Evolutionary conservation across 1,140 invertebrate species (phyloP).

Genomic region (Heliconius hermathena): DNA sequence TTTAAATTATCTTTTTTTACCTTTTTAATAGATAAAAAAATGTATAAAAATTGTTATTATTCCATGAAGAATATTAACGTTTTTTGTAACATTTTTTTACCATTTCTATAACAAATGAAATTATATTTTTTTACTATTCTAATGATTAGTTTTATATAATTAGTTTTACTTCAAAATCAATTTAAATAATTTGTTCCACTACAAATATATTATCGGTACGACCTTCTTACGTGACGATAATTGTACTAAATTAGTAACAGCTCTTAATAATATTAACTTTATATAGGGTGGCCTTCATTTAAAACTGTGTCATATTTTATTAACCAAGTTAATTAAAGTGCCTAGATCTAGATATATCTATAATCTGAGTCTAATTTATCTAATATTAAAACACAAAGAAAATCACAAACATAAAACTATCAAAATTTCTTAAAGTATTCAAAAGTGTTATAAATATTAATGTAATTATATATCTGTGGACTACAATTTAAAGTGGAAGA

Average conservation of each 20-base stretch:
- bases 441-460: slow-evolving; percentile 73
- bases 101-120: not conserved
- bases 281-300: not conserved
- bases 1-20: too few species aligned
- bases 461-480: slow-evolving; percentile 61
- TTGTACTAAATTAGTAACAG: slow-evolving; percentile 5
- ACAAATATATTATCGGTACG: slow-evolving; percentile 14
- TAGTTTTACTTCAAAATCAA: slow-evolving; percentile 36
- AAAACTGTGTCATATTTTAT: not conserved
- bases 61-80: too few species aligned
- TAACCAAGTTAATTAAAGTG: not conserved
- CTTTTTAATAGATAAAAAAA: too few species aligned
- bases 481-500: slow-evolving; percentile 73
- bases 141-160: slow-evolving; percentile 28
- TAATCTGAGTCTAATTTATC: too few species aligned
- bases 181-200: slow-evolving; percentile 35
- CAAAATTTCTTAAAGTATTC: slow-evolving; percentile 16
- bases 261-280: slow-evolving; percentile 5
- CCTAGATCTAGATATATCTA: not conserved
- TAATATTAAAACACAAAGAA: not conserved
- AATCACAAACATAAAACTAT: not conserved
- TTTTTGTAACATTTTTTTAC: not conserved
- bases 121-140: too few species aligned
- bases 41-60: too few species aligned
- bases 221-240: slow-evolving; percentile 17